A percentile compares a stretch with the other conserved stretches of the same genome.
These are phyloP conservation scores for Hanleya hanleyi DNA, from an alignment of 2,888 invertebrate genomes.

Conservation along the genomic window DNA sequence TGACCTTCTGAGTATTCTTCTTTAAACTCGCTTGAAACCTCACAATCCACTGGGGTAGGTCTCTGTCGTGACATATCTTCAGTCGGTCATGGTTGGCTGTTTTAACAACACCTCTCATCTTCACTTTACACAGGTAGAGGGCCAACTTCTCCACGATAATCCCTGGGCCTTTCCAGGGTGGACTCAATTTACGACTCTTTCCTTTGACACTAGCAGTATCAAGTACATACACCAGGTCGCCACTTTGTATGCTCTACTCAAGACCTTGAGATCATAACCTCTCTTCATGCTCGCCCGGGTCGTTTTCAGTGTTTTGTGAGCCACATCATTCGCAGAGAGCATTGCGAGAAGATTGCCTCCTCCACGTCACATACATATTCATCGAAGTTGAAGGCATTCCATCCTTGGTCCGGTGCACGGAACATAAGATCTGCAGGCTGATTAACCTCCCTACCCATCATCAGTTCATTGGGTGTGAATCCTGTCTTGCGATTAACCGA, in stretches of 20 bases:
- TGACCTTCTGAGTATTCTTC: too few species aligned
- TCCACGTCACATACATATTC: too few species aligned
- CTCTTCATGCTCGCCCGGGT: background rate
- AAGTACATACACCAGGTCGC: too few species aligned
- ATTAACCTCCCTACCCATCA: background rate
- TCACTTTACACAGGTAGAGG: background rate
- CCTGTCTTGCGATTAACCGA: background rate
- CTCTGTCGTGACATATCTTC: background rate
- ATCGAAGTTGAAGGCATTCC: background rate
- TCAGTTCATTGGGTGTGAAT: background rate
- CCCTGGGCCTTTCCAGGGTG: too few species aligned
- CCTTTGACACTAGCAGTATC: too few species aligned
- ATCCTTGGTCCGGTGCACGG: background rate
- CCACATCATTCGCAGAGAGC: background rate
- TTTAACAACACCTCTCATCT: background rate
- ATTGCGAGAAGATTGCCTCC: too few species aligned
- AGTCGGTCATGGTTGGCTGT: background rate
- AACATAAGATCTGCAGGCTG: background rate
- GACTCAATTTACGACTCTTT: background rate
- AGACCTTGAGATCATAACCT: background rate
- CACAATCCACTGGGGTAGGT: background rate
- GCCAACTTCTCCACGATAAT: background rate
- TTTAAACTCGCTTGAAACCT: background rate
- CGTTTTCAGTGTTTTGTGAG: background rate
- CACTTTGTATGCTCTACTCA: background rate